Base-by-base conservation (phyloP, 1,140 invertebrate species). In the Helicoverpa zea region DNA sequence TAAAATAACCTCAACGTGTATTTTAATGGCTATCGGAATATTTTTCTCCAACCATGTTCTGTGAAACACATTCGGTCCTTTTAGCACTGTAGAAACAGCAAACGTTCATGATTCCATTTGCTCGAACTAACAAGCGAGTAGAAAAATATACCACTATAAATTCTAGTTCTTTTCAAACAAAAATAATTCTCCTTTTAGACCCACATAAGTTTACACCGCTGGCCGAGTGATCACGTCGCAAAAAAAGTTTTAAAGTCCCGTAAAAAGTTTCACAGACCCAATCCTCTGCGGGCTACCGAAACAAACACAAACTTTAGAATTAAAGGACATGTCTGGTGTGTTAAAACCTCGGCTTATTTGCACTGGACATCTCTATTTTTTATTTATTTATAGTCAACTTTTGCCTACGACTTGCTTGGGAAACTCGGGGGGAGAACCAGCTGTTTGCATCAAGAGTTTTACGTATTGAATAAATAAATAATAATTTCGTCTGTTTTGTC, bases 281-380 rank as follows among this genome's bases (percentile, higher is more conserved):
- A 58, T 70, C 64, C 76, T 79, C 76, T 79, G 76, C 52, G 76
- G 63, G 76, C 51, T 29, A 59, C 76, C 63, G 47, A 79, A 68
- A 68, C 76, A 79, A 68, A 79, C 76, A 79, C 49, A 52, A 79
- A 79, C 49, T 79, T 70, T 23, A 68, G 75, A 78, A 78, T 66
- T 78, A 68, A 68, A 56, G 63, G 52, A 58, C 52, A 61, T 54
- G 59, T 54, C 75, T 64, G 29, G 75, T 54, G 75, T 64, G 59
- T 61, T 76, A 76, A 76, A 76, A 63, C 35, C 59, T 63, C 56
- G 73, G 43, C 35, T 63, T 58, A 74, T 74, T 63, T 63, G 73
- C 18, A 73, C 49, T 29, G 58, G 56, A 76, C 43, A 49, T 76
- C 16, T 29, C 47, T 74, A 29, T 49, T 47, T 63, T 51, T 76